Base-by-base conservation (phyloP, 2,113 vertebrate species). In the Seriola quinqueradiata region DNA sequence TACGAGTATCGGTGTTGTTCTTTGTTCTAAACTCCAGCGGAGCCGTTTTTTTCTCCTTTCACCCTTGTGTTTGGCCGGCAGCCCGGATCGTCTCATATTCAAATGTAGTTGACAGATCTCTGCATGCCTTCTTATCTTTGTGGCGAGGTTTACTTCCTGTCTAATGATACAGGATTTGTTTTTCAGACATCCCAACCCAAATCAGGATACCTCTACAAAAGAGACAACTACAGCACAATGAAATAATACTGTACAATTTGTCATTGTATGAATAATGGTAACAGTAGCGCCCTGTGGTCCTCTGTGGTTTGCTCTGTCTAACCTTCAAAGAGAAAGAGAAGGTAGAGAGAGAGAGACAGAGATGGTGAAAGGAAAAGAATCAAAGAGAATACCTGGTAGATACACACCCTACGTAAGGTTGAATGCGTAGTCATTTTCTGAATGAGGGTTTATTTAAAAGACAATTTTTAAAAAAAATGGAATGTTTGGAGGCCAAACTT, bases 81-180 rank as follows among this genome's bases (percentile, higher is more conserved):
- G 90, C 91, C 91, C 79, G 57, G 82, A 84, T 75, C 46, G 76
- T 92, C 89, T 92, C 88, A 83, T 88, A 85, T 92, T 92, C 78
- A 89, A 80, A 88, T 85, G 72, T 61, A 66, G 78, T 34, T 87
- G 85, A 84, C 89, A 83, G 75, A 90, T 86, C 84, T 78, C 65
- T 44, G 74, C 71, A 28, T 42, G 63, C 69, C 64, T 44, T 84
- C 77, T 89, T 90, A 88, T 92, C 90, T 81, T 54, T 86, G 89
- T 40, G 64, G 84, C 9, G 55, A 87, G 80, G 78, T 66, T 70
- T 61, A 78, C 79, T 90, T 91, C 89, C 89, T 76, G 77, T 85
- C 79, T 87, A 46, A 84, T 38, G 70, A 83, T 79, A 79, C 11
- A 75, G 77, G 86, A 77, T 87, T 89, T 52, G 70, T 74, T 87